phyloP scores from a whole-genome alignment of 2,888 invertebrate genomes.

The Chelonus formosanus region DNA sequence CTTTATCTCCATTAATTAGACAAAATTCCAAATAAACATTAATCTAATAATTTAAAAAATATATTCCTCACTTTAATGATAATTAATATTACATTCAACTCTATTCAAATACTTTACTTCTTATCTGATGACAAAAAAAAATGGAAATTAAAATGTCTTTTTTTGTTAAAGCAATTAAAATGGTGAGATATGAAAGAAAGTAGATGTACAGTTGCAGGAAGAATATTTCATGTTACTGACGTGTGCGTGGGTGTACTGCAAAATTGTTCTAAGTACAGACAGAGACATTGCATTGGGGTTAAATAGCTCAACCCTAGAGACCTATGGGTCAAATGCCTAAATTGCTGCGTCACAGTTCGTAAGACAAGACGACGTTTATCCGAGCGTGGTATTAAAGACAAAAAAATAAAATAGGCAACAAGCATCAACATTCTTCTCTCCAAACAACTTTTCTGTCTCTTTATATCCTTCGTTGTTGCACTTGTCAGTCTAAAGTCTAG shows the following conservation, averaged over 20 bases:
- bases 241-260: slow-evolving; percentile 24
- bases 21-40: too few relatives aligned
- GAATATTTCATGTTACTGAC: slow-evolving; percentile 14
- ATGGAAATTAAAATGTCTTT: too few relatives aligned
- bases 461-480: slow-evolving; percentile 26
- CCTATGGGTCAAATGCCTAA: slow-evolving; percentile 62
- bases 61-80: too few relatives aligned
- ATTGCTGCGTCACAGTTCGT: slow-evolving; percentile 61
- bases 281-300: slow-evolving; percentile 61
- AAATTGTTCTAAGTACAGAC: slow-evolving; percentile 43
- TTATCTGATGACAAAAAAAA: too few relatives aligned
- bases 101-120: too few relatives aligned
- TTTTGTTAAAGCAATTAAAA: too few relatives aligned
- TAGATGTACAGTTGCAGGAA: slow-evolving; percentile 36
- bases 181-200: slow-evolving; percentile 4
- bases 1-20: too few relatives aligned
- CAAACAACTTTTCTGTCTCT: slow-evolving; percentile 25
- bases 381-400: slow-evolving; percentile 50
- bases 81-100: too few relatives aligned
- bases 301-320: slow-evolving; percentile 59
- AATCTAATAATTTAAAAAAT: too few relatives aligned
- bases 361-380: slow-evolving; percentile 51
- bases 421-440: slow-evolving; percentile 32
- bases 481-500: too few relatives aligned
- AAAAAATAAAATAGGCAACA: slow-evolving; percentile 16